Base-by-base conservation (phyloP, 1,140 invertebrate species). In the Marisa cornuarietis region DNA sequence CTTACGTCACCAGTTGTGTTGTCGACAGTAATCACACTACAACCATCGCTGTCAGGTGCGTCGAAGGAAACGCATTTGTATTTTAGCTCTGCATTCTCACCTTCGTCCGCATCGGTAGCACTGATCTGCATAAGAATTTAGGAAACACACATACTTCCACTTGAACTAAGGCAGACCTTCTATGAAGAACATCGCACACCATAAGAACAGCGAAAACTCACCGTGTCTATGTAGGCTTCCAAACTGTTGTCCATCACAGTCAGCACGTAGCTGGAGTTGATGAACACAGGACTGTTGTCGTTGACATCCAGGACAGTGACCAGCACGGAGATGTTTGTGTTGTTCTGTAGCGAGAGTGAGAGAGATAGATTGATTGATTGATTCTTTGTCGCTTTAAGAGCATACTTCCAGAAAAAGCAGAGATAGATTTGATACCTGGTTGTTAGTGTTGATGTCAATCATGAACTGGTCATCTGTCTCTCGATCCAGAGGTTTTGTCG, bases 241-340 rank as follows among this genome's bases (percentile, higher is more conserved):
- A 7, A 2, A 31, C 18, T n/a, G 69, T 24, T 24, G 69, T 63
- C n/a, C n/a, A 18, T 63, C 18, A 63, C 62, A 7, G 4, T 63
- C n/a, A 73, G 52, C 11, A n/a, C 49, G 71, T 73, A 73, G 42
- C 31, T 22, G 31, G 24, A 16, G 14, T 20, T n/a, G 71, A 18
- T 9, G 18, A 74, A 74, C 20, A 74, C 72, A 3, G 72, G 72
- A 26, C 22, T 26, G 72, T 74, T 52, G 72, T 74, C 72, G 58
- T 74, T 74, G 42, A 54, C n/a, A 49, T 74, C 72, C 1, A 58
- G 16, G 54, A 58, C 54, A 16, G 58, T 52, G 51, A 74, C 26
- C 7, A 22, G 31, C 20, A 74, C 58, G 11, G 10, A 18, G 18
- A 74, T 61, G 6, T 14, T 58, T 16, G 72, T 51, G 22, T 22